Base-by-base conservation (phyloP, 2,797 vertebrate species). In the Mallotus villosus region DNA sequence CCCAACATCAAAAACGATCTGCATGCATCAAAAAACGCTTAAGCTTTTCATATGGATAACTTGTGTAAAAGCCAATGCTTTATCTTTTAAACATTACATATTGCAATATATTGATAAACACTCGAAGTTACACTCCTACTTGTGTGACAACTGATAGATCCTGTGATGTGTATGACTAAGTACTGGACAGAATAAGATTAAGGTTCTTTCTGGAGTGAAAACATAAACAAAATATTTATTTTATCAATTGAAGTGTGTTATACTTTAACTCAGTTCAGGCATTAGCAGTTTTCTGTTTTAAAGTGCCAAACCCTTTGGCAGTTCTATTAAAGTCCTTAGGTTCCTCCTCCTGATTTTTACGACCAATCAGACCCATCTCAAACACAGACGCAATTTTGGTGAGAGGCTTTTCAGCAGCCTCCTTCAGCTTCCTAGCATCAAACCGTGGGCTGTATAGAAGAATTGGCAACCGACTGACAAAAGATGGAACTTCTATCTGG, bases 391-490 rank as follows among this genome's bases (percentile, higher is more conserved):
- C 88, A 80, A 93, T 87, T 78, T 88, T 92, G 0, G 89, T 86
- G 16, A 95, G 89, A 0, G 95, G 93, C 75, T 93, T 94, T 34
- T 90, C 83, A 7, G 94, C 95, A 1, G 94, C 93, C 71, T 98
- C 96, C 78, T 92, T 97, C 34, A 99, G 91, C 66, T 97, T 99
- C 65, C 97, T 90, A 60, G 97, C 97, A 0, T 99, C 91, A 22
- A 99, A 99, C 0, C 92, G 93, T 0, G 97, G 97, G 17, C 95
- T 93, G 75, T 94, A 94, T 0, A 99, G 86, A 21, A 97, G 86
- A 71, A 98, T 80, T 0, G 97, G 97, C 11, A 98, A 82, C 19
- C 91, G 94, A n/a, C 83, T 91, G 29, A 87, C 83, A 70, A 92
- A 91, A 0, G 90, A 90, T 1, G 86, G 51, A 53, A 92, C 72